Conservation (phyloP, 2,113 vertebrate genomes). For the Naja naja region DNA sequence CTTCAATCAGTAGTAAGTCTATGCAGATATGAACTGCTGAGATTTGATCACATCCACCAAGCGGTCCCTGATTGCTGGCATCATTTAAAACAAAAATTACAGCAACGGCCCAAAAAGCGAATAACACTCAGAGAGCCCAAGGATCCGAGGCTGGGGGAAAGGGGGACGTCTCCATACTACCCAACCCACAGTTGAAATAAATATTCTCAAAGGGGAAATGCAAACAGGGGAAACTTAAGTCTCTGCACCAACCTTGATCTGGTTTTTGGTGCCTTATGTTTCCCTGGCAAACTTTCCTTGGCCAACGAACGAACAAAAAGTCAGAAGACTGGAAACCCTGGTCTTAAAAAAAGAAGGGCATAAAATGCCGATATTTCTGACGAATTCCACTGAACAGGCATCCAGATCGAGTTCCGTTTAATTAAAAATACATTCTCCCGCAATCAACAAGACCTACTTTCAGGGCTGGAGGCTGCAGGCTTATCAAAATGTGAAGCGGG, state of each 20-base stretch:
- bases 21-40: neutral
- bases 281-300: neutral
- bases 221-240: neutral
- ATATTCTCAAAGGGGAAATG: neutral
- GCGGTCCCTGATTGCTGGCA: neutral
- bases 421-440: neutral
- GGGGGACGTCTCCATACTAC: fast-evolving
- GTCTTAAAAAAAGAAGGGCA: neutral
- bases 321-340: neutral
- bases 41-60: too few species aligned
- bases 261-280: neutral
- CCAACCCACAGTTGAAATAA: neutral
- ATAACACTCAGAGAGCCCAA: too few species aligned
- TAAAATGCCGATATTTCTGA: neutral
- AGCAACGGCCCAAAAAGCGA: neutral
- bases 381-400: neutral
- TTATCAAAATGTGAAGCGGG: neutral
- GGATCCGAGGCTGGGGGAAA: neutral
- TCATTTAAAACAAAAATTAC: neutral
- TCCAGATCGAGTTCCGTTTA: neutral
- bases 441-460: neutral
- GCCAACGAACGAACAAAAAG: neutral
- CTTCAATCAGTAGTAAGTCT: neutral
- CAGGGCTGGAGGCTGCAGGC: neutral
- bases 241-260: neutral